phyloP scores from a whole-genome alignment of 2,113 vertebrate species.

The Cyphomyrus discorhynchus region DNA sequence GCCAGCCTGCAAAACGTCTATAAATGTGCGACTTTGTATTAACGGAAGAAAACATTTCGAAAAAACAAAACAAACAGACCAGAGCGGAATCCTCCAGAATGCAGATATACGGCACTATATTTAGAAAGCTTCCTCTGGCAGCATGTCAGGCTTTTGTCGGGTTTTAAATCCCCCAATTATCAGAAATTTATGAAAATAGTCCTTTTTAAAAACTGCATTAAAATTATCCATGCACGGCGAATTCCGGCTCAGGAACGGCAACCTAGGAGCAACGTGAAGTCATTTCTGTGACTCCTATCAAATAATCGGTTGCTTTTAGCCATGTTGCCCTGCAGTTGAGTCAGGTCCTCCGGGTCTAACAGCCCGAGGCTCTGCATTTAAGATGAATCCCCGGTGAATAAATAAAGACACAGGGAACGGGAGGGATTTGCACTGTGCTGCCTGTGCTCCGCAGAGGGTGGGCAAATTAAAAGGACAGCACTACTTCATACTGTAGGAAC shows the following conservation, averaged over 20 bases:
- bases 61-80: background rate
- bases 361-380: background rate
- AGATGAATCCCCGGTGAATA: background rate
- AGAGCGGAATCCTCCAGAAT: background rate
- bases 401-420: background rate
- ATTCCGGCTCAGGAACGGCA: background rate
- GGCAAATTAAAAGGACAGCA: background rate
- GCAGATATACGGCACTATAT: background rate
- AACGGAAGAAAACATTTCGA: background rate
- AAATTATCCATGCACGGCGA: background rate
- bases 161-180: slow-evolving; percentile 9
- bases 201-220: background rate
- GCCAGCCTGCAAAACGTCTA: background rate
- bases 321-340: background rate
- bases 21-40: background rate
- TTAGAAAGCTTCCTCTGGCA: background rate
- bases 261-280: background rate
- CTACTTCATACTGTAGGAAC: background rate
- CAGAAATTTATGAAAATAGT: background rate
- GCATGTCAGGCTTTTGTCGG: background rate
- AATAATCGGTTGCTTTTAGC: slow-evolving; percentile 7
- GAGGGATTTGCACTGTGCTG: background rate
- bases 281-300: background rate
- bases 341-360: background rate
- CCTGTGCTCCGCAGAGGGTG: background rate